Evolutionary conservation across 2,113 vertebrate genomes (phyloP).

Genomic region (Telmatochromis sp.): DNA sequence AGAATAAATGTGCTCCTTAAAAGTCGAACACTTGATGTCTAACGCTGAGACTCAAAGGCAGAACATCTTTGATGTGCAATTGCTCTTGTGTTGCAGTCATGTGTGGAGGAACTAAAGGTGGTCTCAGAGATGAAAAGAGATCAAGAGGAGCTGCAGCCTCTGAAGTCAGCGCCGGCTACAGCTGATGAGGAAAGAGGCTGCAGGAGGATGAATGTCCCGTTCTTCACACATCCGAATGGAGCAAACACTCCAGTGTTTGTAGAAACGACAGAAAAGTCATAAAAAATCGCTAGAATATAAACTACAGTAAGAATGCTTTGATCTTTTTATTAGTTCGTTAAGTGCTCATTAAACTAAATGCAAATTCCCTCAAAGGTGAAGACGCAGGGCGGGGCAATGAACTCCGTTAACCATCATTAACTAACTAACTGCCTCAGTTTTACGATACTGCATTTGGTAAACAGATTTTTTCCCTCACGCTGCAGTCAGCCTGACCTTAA

Average conservation of each 20-base stretch:
- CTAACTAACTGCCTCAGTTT: background rate
- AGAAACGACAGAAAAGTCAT: background rate
- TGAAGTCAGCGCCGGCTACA: background rate
- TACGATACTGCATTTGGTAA: background rate
- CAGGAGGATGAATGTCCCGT: background rate
- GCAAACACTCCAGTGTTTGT: background rate
- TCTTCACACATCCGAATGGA: background rate
- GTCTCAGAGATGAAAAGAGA: constrained; percentile 11
- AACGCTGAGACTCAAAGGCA: background rate
- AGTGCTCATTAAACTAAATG: background rate
- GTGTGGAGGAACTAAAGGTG: background rate
- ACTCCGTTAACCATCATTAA: too few species aligned
- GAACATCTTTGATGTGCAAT: constrained; percentile 1
- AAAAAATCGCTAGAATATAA: background rate
- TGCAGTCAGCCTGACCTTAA: background rate
- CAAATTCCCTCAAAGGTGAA: background rate
- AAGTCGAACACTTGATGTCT: background rate
- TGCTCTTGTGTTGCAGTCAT: background rate
- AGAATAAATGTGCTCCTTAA: background rate
- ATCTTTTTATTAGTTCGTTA: background rate
- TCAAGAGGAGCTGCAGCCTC: background rate
- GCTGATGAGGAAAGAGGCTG: background rate
- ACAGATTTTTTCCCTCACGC: background rate
- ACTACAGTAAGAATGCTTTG: background rate
- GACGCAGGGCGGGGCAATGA: background rate